These are phyloP conservation scores for Sebastes schlegelii DNA, from an alignment of 2,113 vertebrate genomes.

Conservation along the genomic window DNA sequence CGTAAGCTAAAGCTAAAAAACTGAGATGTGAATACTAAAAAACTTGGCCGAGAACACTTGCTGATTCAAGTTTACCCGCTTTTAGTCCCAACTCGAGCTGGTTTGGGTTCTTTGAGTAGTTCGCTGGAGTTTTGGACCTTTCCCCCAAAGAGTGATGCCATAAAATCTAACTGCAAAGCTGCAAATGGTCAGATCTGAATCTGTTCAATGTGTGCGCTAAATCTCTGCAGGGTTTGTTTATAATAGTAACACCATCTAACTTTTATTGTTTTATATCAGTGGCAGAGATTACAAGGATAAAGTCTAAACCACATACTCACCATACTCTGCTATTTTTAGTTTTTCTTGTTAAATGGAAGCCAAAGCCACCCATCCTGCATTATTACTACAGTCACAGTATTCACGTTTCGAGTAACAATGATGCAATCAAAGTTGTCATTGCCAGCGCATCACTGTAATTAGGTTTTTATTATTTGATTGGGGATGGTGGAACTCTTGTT, in stretches of 20 bases:
- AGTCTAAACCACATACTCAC: too few species aligned
- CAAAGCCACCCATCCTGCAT: not conserved
- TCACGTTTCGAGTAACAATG: not conserved
- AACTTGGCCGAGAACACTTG: too few species aligned
- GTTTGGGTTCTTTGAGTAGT: not conserved
- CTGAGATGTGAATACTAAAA: too few species aligned
- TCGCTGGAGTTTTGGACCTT: not conserved
- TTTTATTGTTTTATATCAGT: not conserved
- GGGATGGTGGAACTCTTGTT: constrained; percentile 1
- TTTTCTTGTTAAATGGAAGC: too few species aligned
- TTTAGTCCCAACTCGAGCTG: too few species aligned
- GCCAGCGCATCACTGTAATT: not conserved
- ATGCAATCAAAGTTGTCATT: not conserved
- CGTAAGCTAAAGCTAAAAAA: not conserved
- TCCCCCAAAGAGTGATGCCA: not conserved
- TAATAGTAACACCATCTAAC: not conserved
- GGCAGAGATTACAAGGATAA: not conserved
- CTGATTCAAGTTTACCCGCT: too few species aligned
- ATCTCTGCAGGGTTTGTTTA: not conserved
- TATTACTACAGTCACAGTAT: not conserved
- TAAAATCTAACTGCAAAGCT: not conserved
- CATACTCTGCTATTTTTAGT: not conserved
- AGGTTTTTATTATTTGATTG: constrained; percentile 16
- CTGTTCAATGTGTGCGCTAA: not conserved
- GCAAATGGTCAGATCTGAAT: not conserved